A percentile compares a stretch with the other conserved stretches of the same genome.
phyloP scores from a whole-genome alignment of 1,140 invertebrate species.

The Musca vetustissima region DNA sequence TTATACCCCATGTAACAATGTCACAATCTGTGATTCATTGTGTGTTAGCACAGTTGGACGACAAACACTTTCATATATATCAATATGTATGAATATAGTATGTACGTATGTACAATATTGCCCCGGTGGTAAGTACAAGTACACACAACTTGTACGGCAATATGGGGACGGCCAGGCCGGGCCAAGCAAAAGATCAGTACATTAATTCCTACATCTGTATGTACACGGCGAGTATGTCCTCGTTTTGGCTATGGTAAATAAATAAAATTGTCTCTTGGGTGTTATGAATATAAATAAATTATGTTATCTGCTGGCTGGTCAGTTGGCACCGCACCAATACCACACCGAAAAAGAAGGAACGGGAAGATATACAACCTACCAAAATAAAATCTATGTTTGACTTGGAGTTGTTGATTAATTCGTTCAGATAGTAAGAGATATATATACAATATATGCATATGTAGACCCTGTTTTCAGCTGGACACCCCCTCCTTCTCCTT shows the following conservation, averaged over 20 bases:
- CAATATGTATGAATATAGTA: neutral
- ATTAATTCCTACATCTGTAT: neutral
- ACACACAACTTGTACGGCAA: too few relatives aligned
- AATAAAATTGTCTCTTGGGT: slow-evolving; percentile 25
- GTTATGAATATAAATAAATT: slow-evolving; percentile 21
- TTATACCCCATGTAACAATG: neutral
- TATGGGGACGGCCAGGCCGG: too few relatives aligned
- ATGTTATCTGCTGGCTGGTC: slow-evolving; percentile 19
- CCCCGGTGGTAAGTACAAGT: too few relatives aligned
- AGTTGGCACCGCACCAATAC: neutral
- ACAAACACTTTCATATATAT: too few relatives aligned
- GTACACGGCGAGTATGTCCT: slow-evolving; percentile 10
- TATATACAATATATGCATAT: neutral
- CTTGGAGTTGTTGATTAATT: slow-evolving; percentile 18
- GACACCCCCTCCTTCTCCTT: too few relatives aligned
- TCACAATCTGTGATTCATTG: slow-evolving; percentile 8
- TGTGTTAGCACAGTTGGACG: slow-evolving; percentile 3
- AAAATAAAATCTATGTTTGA: slow-evolving; percentile 17
- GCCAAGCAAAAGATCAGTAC: neutral
- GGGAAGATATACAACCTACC: slow-evolving; percentile 19
- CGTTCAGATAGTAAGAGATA: slow-evolving; percentile 12
- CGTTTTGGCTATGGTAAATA: slow-evolving; percentile 13
- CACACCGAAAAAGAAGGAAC: neutral
- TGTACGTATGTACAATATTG: too few relatives aligned
- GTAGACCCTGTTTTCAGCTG: too few relatives aligned